These are phyloP conservation scores for Diarsia dahlii DNA, from an alignment of 2,888 invertebrate genomes.

Conservation along the genomic window DNA sequence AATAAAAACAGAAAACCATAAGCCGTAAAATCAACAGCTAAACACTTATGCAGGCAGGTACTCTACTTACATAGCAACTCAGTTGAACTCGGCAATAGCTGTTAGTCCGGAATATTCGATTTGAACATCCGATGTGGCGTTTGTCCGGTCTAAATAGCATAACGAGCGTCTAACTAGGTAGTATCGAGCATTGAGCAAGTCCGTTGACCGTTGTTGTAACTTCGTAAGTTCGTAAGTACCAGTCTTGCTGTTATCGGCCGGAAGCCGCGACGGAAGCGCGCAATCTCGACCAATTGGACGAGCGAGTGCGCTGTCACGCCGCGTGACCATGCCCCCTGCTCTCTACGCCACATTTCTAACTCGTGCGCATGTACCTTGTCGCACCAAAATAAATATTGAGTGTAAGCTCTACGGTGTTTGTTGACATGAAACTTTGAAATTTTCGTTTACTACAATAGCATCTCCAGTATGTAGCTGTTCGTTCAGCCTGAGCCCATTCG, in stretches of 20 bases:
- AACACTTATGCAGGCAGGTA: conserved; percentile 1
- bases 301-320: conserved; percentile 85
- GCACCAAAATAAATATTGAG: conserved; percentile 40
- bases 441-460: neutral
- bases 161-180: conserved; percentile 64
- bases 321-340: conserved; percentile 84
- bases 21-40: conserved; percentile 5
- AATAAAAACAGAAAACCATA: neutral
- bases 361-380: conserved; percentile 62
- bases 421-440: conserved; percentile 5
- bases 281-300: conserved; percentile 90
- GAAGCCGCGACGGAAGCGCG: conserved; percentile 88
- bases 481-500: neutral
- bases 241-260: conserved; percentile 88
- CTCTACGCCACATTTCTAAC: conserved; percentile 70
- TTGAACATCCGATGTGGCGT: conserved; percentile 63
- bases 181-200: conserved; percentile 73
- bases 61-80: conserved; percentile 13
- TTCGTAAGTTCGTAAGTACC: conserved; percentile 69
- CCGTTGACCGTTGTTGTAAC: conserved; percentile 86
- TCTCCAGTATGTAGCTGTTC: neutral
- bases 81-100: conserved; percentile 41
- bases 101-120: conserved; percentile 60
- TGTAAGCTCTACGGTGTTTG: conserved; percentile 22
- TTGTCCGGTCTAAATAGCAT: conserved; percentile 63